Base-by-base conservation (phyloP, 2,888 invertebrate genomes). In the Rugalucina vietnamica region DNA sequence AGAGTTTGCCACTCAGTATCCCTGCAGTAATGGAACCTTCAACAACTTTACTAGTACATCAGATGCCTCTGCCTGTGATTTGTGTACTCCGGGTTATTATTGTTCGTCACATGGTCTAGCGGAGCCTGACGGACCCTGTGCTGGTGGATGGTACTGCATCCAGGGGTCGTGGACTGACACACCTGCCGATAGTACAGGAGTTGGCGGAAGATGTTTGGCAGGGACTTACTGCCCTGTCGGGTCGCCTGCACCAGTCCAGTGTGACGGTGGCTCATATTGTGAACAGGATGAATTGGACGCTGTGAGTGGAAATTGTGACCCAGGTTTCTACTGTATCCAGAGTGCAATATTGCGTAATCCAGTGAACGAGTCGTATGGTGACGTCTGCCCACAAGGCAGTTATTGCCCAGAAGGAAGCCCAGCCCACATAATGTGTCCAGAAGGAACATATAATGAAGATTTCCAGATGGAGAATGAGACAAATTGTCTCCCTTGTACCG, bases 361-460 rank as follows among this genome's bases (percentile, higher is more conserved):
- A 5, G 92, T 93, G 24, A 92, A 92, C 88, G 94, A 94, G 60
- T 91, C 92, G 8, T 93, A 91, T 78, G 94, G 94, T 34, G 94
- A 94, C 79, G 90, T 93, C 50, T 94, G 94, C 86, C 94, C 94
- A 0, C 91, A 92, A 79, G 94, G 94, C 27, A 92, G 93, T 80
- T 94, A 93, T 83, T 94, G 94, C 84, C 93, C 93, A 18, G 72
- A 80, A 21, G 93, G 90, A 4, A 94, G 93, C 71, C 77, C 91
- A 5, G 84, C 88, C 27, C 90, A 94, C 4, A 88, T 87, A 36
- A 82, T 93, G n/a, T 94, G 94, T 72, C 86, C 87, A 34, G 92
- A 92, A 36, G 94, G 94, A 32, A 90, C 90, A 8, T 94, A 86
- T 82, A 92, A 87, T 71, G 89, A 93, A 83, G 76, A 78, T 21